Percentiles rank a stretch among this genome's conserved stretches.
phyloP scores from a whole-genome alignment of 2,113 vertebrate genomes.

The Platysteira castanea region DNA sequence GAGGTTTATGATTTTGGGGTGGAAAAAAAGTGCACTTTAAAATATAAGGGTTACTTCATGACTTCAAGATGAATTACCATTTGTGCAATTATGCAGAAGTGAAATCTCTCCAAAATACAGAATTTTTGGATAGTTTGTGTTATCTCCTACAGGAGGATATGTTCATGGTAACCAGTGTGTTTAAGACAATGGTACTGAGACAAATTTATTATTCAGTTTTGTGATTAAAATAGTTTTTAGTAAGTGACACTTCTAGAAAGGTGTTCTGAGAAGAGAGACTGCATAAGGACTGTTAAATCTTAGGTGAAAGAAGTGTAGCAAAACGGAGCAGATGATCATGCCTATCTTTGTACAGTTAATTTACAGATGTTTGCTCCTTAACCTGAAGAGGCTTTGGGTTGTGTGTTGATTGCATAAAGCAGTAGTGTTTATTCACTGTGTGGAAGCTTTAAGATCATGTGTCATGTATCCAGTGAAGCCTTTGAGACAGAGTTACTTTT shows the following conservation, averaged over 20 bases:
- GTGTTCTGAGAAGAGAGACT: not conserved
- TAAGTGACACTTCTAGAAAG: not conserved
- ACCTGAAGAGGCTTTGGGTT: not conserved
- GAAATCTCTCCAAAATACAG: not conserved
- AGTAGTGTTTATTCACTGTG: not conserved
- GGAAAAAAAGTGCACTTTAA: accelerated
- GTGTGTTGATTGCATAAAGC: not conserved
- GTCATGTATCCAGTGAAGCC: not conserved
- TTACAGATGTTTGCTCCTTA: not conserved
- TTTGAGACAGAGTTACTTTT: not conserved
- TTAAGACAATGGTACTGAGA: not conserved
- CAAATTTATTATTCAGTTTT: not conserved
- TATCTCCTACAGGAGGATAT: not conserved
- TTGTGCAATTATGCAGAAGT: not conserved
- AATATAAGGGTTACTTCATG: not conserved
- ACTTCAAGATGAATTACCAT: not conserved
- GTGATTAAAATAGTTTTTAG: not conserved
- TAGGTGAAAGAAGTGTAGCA: not conserved
- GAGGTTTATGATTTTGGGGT: not conserved
- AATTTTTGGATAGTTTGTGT: not conserved
- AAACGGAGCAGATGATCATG: not conserved
- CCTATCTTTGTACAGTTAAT: not conserved
- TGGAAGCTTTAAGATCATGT: not conserved
- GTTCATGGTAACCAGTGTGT: not conserved
- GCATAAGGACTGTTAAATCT: not conserved